These are phyloP conservation scores for Diplodus sargus DNA, from an alignment of 2,797 vertebrate genomes.

Conservation along the genomic window DNA sequence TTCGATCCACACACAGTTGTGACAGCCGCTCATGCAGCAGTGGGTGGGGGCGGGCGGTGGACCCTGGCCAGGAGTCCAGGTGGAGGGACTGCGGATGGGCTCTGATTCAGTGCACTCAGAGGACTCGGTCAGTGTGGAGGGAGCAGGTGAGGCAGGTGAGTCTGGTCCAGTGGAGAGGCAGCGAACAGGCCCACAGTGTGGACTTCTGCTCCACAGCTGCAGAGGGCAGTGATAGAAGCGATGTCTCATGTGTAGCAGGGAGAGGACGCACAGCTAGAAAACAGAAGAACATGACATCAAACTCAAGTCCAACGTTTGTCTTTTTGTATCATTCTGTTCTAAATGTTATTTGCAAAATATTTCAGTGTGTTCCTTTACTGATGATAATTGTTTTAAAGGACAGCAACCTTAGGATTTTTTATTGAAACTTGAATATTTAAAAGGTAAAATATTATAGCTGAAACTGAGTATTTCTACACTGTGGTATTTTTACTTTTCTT, in stretches of 20 bases:
- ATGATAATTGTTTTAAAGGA: neutral
- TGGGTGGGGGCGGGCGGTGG: conserved; percentile 84
- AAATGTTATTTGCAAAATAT: neutral
- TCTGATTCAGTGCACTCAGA: conserved; percentile 7
- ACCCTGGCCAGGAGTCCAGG: conserved; percentile 22
- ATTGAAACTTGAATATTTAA: neutral
- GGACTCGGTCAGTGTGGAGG: neutral
- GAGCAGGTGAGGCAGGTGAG: neutral
- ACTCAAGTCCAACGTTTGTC: neutral
- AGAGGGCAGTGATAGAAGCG: neutral
- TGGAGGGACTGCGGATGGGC: neutral
- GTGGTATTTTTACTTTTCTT: no score
- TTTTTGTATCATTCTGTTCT: neutral
- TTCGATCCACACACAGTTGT: conserved; percentile 93
- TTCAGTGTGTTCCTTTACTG: no score
- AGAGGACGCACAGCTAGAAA: conserved; percentile 65
- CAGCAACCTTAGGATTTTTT: no score
- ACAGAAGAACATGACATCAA: neutral
- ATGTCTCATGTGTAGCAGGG: conserved; percentile 36
- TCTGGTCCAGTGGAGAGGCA: conserved; percentile 20
- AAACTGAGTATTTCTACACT: no score
- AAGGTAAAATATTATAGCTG: no score
- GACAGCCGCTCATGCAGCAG: conserved; percentile 97
- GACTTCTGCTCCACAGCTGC: conserved; percentile 7
- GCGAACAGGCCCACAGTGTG: conserved; percentile 8